Evolutionary conservation across 2,113 vertebrate species (phyloP).

Genomic region (Mustelus asterias): DNA sequence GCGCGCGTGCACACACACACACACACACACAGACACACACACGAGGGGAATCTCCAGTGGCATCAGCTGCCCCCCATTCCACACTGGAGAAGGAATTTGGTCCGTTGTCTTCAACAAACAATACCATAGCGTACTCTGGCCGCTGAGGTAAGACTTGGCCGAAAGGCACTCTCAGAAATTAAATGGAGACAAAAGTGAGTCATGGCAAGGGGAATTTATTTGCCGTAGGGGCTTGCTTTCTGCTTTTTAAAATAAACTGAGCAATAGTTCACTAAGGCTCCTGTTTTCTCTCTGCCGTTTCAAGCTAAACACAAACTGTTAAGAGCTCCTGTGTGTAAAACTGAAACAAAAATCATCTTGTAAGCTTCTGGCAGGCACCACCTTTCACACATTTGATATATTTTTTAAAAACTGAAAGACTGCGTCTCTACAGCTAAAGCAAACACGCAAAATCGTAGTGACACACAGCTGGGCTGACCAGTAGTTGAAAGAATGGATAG

Average conservation of each 20-base stretch:
- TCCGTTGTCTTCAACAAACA: not conserved
- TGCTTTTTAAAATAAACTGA: constrained; percentile 3
- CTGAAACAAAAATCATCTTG: not conserved
- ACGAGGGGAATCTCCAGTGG: not conserved
- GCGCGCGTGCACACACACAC: too few relatives aligned
- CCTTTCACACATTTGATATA: not conserved
- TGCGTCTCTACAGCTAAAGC: not conserved
- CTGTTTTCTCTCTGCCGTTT: not conserved
- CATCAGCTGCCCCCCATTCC: not conserved
- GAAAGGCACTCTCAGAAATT: not conserved
- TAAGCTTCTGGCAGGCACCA: not conserved
- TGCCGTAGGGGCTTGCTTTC: not conserved
- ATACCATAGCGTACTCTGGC: not conserved
- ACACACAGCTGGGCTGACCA: not conserved
- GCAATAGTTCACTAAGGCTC: not conserved
- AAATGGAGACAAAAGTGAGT: not conserved
- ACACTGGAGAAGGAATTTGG: not conserved
- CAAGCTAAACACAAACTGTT: not conserved
- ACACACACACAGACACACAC: too few relatives aligned
- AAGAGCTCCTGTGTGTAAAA: not conserved
- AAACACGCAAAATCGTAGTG: not conserved
- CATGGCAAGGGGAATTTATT: not conserved
- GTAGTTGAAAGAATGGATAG: not conserved
- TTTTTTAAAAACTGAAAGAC: not conserved
- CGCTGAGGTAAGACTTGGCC: not conserved